Percentiles rank a stretch among this genome's conserved stretches.
phyloP scores from a whole-genome alignment of 2,113 vertebrate genomes.

The Tachuris rubrigastra region DNA sequence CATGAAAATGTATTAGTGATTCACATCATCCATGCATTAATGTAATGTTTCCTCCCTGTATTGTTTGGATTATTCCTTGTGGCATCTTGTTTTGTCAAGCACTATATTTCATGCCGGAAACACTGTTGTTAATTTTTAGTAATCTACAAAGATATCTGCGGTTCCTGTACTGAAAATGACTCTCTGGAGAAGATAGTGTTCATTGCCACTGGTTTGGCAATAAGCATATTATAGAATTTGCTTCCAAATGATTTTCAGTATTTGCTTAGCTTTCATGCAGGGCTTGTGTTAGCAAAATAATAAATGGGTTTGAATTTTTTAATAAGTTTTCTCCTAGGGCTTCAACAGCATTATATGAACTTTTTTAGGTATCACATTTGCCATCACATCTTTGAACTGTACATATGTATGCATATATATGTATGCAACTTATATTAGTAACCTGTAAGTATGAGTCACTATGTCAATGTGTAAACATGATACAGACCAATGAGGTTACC shows the following conservation, averaged over 20 bases:
- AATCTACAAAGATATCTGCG: neutral
- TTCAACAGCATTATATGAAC: neutral
- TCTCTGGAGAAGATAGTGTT: neutral
- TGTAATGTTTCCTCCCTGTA: neutral
- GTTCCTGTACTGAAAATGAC: neutral
- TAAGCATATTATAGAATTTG: neutral
- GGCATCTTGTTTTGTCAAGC: conserved; percentile 13
- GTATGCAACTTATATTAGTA: neutral
- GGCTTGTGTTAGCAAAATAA: neutral
- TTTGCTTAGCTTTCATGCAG: neutral
- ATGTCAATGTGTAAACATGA: neutral
- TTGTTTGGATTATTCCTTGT: conserved; percentile 7
- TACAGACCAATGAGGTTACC: neutral
- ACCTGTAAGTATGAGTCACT: neutral
- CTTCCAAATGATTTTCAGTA: neutral
- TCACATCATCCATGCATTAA: neutral
- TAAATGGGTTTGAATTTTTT: neutral
- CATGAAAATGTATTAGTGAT: neutral
- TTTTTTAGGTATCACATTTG: neutral
- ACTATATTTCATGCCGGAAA: neutral
- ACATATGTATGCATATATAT: neutral
- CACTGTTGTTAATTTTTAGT: neutral
- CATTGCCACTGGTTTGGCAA: neutral
- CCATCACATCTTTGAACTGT: neutral
- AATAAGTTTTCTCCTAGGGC: neutral